Percentiles rank a stretch among this genome's conserved stretches.
These are phyloP conservation scores for Tenthredo scrophulariae DNA, from an alignment of 2,888 invertebrate species.

Conservation along the genomic window DNA sequence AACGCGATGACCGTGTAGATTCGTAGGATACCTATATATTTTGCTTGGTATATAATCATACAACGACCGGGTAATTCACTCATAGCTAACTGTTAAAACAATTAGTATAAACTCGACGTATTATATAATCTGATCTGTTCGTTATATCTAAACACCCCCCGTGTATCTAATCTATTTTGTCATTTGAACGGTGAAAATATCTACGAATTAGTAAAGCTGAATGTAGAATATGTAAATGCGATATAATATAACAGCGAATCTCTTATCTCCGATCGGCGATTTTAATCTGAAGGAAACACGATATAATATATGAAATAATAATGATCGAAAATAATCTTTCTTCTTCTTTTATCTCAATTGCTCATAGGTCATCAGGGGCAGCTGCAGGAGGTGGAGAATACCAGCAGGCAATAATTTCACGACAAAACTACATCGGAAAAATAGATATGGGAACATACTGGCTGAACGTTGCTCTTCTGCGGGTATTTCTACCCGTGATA, in stretches of 20 bases:
- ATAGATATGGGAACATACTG: conserved; percentile 78
- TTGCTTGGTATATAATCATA: too few relatives aligned
- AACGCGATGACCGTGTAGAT: not conserved
- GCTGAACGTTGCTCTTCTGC: conserved; percentile 78
- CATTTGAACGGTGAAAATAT: not conserved
- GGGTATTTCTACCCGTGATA: conserved; percentile 79
- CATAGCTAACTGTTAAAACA: not conserved
- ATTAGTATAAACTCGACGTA: not conserved
- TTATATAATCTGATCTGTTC: not conserved
- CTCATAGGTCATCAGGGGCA: not conserved
- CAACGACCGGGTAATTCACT: not conserved
- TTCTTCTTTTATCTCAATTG: not conserved
- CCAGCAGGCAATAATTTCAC: not conserved
- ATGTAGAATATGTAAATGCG: too few relatives aligned
- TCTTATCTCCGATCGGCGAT: not conserved
- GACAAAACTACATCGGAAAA: not conserved
- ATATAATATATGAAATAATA: not conserved
- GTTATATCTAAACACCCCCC: not conserved
- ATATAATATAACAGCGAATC: not conserved
- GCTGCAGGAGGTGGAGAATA: not conserved
- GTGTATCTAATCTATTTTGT: not conserved
- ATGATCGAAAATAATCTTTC: not conserved
- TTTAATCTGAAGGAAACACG: too few relatives aligned
- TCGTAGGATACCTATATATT: not conserved
- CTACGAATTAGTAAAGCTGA: not conserved